Evolutionary conservation across 2,113 vertebrate species (phyloP), one percentile per base, ranked within the genome.

Genomic region (Brachirus orientalis): DNA sequence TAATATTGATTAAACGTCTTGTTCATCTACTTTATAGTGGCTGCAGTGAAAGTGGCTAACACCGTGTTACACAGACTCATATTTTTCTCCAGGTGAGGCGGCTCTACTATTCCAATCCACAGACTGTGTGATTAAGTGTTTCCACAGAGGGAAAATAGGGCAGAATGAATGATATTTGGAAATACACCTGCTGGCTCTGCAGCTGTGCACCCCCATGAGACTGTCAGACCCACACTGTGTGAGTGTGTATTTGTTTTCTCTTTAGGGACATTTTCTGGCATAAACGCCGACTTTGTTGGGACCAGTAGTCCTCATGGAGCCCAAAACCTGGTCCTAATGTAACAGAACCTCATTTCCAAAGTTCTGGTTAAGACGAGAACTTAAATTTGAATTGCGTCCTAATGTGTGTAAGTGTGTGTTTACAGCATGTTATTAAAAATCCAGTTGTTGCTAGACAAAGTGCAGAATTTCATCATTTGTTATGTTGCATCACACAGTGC

Each of bases 81-180:
- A 14, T 63, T 28, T 37, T 37, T 67, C 20, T 43, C 10, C 45
- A 62, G 10, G 19, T 56, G 43, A 76, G 54, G 41, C 41, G 40
- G 11, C 22, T 1, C 36, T 40, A 36, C 72, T 84, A 18, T 75
- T 84, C 63, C 56, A 65, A 44, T 13, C 75, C 70, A 78, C 50
- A 3, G 13, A 63, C 62, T 20, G 28, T 20, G 63, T 90, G 87
- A 92, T 90, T 46, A 85, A 89, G 81, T 88, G 84, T 67, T 70
- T 84, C 68, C 41, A 47, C 20, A n/a, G 54, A 56, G 72, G 75
- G 63, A 38, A 69, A 92, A 77, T 91, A 83, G 92, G 88, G 64
- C 92, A 90, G 58, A 82, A 75, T 92, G 91, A 92, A 88, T 69
- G 48, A 91, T 91, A 46, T 57, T 58, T 47, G 62, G 69, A 76